Percentiles rank a stretch among this genome's conserved stretches.
Conservation (phyloP, 2,113 vertebrate species). For the Saimiri boliviensis region DNA sequence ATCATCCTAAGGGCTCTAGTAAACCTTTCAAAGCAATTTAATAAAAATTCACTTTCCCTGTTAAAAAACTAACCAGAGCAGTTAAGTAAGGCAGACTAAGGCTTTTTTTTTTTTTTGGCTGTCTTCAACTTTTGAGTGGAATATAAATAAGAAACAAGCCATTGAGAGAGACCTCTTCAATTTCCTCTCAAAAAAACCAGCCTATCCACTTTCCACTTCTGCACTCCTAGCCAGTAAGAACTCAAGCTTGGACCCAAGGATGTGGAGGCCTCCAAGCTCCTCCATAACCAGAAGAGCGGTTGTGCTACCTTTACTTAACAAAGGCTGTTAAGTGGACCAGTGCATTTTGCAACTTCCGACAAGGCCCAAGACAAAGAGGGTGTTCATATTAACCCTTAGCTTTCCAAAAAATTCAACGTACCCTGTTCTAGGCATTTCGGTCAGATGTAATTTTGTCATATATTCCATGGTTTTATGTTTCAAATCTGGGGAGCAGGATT, state of each 20-base stretch:
- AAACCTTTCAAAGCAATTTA: conserved; percentile 32
- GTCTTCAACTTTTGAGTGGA: not conserved
- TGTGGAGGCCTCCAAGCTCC: not conserved
- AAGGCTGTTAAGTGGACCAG: conserved; percentile 43
- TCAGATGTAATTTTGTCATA: not conserved
- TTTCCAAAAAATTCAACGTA: not conserved
- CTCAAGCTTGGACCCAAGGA: not conserved
- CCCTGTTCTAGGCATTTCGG: not conserved
- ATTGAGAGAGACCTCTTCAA: not conserved
- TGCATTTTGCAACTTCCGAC: conserved; percentile 48
- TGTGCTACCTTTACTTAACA: conserved; percentile 53
- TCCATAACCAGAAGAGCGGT: conserved; percentile 60
- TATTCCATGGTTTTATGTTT: not conserved
- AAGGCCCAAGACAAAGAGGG: conserved; percentile 48
- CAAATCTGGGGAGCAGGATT: not conserved
- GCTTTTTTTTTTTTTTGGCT: not conserved
- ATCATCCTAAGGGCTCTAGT: not conserved
- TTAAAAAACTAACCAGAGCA: not conserved
- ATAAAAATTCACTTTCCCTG: conserved; percentile 57
- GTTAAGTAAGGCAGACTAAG: conserved; percentile 3
- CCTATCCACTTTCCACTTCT: not conserved
- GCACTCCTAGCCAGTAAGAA: conserved; percentile 1
- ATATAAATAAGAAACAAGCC: not conserved
- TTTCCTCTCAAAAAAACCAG: conserved; percentile 21
- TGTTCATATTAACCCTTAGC: conserved; percentile 53